These are phyloP conservation scores for Lasiurus cinereus DNA, from an alignment of 2,113 vertebrate species.

Conservation along the genomic window DNA sequence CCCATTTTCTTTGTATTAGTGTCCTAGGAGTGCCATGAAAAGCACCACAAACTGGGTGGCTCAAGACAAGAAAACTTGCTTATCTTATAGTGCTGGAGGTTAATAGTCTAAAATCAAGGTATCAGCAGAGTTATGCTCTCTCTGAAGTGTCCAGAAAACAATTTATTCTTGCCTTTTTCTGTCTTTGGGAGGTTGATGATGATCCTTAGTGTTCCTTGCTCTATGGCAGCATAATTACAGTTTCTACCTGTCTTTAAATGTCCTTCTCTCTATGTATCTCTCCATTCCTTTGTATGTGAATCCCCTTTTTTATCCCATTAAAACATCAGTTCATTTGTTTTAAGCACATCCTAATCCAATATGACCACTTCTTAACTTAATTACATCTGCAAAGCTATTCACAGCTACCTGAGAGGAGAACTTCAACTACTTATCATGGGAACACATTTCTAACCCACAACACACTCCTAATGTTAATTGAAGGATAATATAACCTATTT, in stretches of 20 bases:
- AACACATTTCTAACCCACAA: neutral
- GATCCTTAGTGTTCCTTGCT: neutral
- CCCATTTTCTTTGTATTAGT: neutral
- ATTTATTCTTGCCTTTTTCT: neutral
- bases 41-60: neutral
- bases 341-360: neutral
- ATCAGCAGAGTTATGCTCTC: fast-evolving
- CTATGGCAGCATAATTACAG: neutral
- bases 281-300: neutral
- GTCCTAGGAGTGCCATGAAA: neutral
- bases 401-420: neutral
- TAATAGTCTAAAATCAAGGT: neutral
- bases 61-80: neutral
- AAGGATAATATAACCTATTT: neutral
- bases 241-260: neutral
- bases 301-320: neutral
- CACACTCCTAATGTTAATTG: neutral
- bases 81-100: neutral
- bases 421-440: neutral
- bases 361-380: neutral
- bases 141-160: neutral
- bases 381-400: neutral
- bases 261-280: neutral
- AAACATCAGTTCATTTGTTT: neutral
- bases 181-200: neutral